These are phyloP conservation scores for Oceanodroma leucorhoa DNA, from an alignment of 2,797 vertebrate species.

Conservation along the genomic window DNA sequence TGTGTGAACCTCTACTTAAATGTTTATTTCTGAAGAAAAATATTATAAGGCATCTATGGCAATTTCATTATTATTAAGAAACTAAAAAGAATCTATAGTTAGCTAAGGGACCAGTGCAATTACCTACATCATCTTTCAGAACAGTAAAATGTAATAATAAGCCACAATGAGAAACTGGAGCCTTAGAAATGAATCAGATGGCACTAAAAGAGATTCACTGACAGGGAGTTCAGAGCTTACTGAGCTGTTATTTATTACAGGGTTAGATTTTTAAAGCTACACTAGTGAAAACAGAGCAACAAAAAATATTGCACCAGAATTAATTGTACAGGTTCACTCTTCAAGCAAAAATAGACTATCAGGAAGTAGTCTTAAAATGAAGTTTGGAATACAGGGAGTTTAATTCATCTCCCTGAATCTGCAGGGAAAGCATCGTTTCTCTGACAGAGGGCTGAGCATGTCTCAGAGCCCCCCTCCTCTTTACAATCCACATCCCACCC, in stretches of 20 bases:
- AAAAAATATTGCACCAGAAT: slow-evolving; percentile 22
- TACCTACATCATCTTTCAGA: slow-evolving; percentile 27
- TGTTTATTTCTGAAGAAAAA: slow-evolving; percentile 51
- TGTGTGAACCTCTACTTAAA: slow-evolving; percentile 12
- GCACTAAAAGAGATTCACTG: slow-evolving; percentile 49
- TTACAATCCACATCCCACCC: neutral
- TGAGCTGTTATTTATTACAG: slow-evolving; percentile 23
- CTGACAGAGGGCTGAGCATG: neutral
- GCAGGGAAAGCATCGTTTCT: neutral
- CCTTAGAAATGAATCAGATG: slow-evolving; percentile 50
- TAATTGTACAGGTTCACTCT: neutral
- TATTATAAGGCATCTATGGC: slow-evolving; percentile 22
- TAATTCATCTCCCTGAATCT: neutral
- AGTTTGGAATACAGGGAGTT: neutral
- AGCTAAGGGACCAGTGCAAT: slow-evolving; percentile 39
- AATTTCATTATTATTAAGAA: slow-evolving; percentile 45
- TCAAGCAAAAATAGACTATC: neutral
- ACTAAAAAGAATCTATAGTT: slow-evolving; percentile 29
- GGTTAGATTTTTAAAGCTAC: slow-evolving; percentile 19
- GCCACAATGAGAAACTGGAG: slow-evolving; percentile 9
- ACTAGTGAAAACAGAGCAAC: slow-evolving; percentile 26
- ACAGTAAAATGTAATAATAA: slow-evolving; percentile 51
- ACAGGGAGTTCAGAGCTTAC: slow-evolving; percentile 5
- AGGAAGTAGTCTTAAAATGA: slow-evolving; percentile 1
- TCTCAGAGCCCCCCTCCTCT: neutral